Percentiles rank a stretch among this genome's conserved stretches.
phyloP scores from a whole-genome alignment of 1,140 invertebrate species.

The Brachionus angularis region DNA sequence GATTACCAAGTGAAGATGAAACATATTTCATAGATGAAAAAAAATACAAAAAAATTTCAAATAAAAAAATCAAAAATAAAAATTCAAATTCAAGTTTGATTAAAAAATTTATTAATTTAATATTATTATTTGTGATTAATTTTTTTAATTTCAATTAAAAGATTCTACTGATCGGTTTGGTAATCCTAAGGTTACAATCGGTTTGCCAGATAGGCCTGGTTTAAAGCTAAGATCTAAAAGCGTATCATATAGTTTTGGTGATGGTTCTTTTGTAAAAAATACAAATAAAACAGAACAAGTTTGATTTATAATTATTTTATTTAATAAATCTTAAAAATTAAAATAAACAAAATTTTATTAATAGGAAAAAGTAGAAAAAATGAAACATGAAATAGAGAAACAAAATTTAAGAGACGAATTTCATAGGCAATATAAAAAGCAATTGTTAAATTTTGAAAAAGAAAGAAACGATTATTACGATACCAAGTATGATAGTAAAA shows the following conservation, averaged over 20 bases:
- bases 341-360: neutral
- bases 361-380: neutral
- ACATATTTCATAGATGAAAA: neutral
- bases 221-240: neutral
- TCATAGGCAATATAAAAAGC: constrained; percentile 7
- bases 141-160: constrained; percentile 8
- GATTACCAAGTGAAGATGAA: neutral
- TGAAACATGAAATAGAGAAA: constrained; percentile 3
- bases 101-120: constrained; percentile 1
- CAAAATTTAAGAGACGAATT: constrained; percentile 4
- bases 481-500: too few relatives aligned
- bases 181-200: constrained; percentile 33
- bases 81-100: neutral
- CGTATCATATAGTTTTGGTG: neutral
- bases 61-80: constrained; percentile 22
- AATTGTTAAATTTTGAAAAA: neutral
- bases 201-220: constrained; percentile 2
- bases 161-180: constrained; percentile 30
- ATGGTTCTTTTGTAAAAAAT: neutral
- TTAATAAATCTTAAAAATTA: neutral
- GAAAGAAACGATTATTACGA: too few relatives aligned
- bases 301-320: neutral
- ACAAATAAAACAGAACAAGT: neutral
- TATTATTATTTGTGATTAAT: neutral
- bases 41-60: neutral